Base-by-base conservation (phyloP, 53 echinoderm and acorn worm species). In the Crossaster papposus region DNA sequence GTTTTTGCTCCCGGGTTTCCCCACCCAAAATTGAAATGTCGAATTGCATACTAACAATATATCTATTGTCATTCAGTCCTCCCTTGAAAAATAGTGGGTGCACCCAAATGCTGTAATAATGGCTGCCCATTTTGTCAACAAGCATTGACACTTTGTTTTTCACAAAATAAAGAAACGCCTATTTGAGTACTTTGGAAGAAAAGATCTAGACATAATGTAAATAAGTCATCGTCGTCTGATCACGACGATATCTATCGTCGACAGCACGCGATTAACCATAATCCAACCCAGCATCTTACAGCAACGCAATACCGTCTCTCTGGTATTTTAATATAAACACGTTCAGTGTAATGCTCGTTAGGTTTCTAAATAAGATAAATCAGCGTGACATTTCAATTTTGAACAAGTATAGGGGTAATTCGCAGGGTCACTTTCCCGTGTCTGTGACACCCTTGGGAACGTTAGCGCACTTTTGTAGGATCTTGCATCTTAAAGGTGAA, bases 291-390 rank as follows among this genome's bases (percentile, higher is more conserved):
- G 8, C 14, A 44, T 9, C 44, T 5, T 74, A 36, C 36, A 24
- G 34, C 33, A 11, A 26, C 68, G 22, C 36, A 33, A 31, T 74
- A 12, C 33, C n/a, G 15, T 13, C 75, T 36, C 36, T 14, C 34
- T 23, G 78, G 78, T 78, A 78, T 78, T 70, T 84, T 84, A 84
- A 33, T 20, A 53, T 84, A 84, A 84, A 84, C 84, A 84, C 37
- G 71, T 71, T 71, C 50, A 9, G 71, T 29, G 20, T 72, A 80
- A 54, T 80, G 32, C 35, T 30, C 32, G 14, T 23, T 9, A 31
- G 3, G 30, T 80, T 58, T 79, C 9, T 58, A 70, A 72, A 78
- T 51, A 78, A 78, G 51, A 78, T 78, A 78, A 78, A 78, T 78
- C 78, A 78, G 26, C 50, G 68, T 68, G 68, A 28, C 68, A 68